A percentile compares a stretch with the other conserved stretches of the same genome.
phyloP scores from a whole-genome alignment of 2,113 vertebrate genomes.

The Psittacara wagleri region DNA sequence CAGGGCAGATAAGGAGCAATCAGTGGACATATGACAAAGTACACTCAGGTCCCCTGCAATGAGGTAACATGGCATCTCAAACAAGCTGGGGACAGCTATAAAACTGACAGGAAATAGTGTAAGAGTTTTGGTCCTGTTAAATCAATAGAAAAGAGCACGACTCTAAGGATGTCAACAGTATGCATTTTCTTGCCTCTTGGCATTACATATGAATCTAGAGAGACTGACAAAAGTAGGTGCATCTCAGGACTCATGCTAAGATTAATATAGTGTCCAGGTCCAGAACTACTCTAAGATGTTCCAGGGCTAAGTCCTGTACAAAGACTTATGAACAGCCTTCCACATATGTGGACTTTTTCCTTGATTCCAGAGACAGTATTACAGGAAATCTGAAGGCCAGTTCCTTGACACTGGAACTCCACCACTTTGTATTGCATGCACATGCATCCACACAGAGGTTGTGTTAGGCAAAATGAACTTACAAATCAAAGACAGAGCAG shows the following conservation, averaged over 20 bases:
- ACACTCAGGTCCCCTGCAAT: neutral
- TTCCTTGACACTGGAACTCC: neutral
- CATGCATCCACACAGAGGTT: neutral
- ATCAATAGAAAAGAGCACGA: neutral
- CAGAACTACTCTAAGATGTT: neutral
- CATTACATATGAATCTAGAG: neutral
- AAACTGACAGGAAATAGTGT: neutral
- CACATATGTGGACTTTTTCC: neutral
- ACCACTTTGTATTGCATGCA: neutral
- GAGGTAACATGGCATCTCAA: neutral
- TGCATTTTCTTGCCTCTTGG: neutral
- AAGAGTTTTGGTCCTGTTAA: neutral
- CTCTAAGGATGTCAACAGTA: neutral
- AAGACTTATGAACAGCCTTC: neutral
- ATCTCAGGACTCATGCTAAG: neutral
- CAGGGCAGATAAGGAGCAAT: neutral
- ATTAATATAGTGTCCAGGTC: neutral
- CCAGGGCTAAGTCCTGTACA: neutral
- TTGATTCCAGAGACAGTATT: neutral
- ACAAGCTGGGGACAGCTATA: neutral
- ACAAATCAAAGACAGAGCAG: neutral
- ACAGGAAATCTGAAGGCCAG: neutral
- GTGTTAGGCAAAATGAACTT: neutral
- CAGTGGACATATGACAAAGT: rapidly evolving
- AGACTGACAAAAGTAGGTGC: neutral